A percentile compares a stretch with the other conserved stretches of the same genome.
Evolutionary conservation across 2,888 invertebrate genomes (phyloP).

Genomic region (Trachelus iudaicus): DNA sequence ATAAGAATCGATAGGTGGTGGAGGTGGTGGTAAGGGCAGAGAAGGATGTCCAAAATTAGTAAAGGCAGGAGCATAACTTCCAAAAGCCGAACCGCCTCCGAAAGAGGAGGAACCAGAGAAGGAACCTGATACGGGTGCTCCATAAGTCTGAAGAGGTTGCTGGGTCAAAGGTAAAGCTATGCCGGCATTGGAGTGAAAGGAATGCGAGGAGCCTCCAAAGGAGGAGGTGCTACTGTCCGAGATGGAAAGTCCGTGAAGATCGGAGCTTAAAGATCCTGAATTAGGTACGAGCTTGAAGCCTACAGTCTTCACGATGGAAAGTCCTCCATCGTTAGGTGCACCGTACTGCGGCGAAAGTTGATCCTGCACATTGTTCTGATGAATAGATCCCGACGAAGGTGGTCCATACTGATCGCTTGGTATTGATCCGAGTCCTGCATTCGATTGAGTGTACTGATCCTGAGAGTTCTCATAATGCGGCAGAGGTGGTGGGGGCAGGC

Average conservation of each 20-base stretch:
- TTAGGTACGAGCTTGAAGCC: constrained; percentile 58
- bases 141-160: background rate
- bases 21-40: constrained; percentile 17
- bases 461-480: constrained; percentile 58
- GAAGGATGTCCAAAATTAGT: background rate
- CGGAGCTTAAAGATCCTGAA: constrained; percentile 12
- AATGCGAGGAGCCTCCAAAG: constrained; percentile 3
- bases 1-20: constrained; percentile 41
- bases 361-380: constrained; percentile 28
- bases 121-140: background rate
- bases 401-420: constrained; percentile 24
- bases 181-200: constrained; percentile 8
- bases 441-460: constrained; percentile 33
- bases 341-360: constrained; percentile 28
- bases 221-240: constrained; percentile 11
- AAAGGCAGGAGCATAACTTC: constrained; percentile 5
- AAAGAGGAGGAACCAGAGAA: constrained; percentile 4
- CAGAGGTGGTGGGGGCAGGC: constrained; percentile 57
- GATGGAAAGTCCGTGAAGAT: constrained; percentile 4
- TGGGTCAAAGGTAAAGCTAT: constrained; percentile 5
- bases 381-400: constrained; percentile 1
- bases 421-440: constrained; percentile 31
- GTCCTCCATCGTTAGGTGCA: constrained; percentile 26
- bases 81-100: background rate
- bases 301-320: constrained; percentile 65